Percentiles rank a stretch among this genome's conserved stretches.
These are phyloP conservation scores for Ceratitis capitata DNA, from an alignment of 1,140 invertebrate genomes.

Conservation along the genomic window DNA sequence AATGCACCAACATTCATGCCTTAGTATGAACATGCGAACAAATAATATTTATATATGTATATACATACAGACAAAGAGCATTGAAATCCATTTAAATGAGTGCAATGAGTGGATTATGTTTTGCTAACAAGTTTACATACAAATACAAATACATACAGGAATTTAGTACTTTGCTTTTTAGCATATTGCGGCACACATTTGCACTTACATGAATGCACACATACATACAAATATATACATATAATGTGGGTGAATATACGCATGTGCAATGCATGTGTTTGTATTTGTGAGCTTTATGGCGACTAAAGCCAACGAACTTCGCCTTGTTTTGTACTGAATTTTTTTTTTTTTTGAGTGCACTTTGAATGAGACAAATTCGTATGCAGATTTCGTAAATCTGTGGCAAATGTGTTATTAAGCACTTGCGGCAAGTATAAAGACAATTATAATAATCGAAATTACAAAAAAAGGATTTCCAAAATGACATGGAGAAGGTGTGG, in stretches of 20 bases:
- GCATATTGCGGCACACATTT: too few relatives aligned
- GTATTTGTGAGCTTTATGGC: not conserved
- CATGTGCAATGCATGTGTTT: not conserved
- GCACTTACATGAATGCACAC: not conserved
- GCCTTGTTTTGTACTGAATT: not conserved
- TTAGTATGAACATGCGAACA: not conserved
- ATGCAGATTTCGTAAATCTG: not conserved
- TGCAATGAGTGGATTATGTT: constrained; percentile 24
- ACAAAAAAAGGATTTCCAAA: too few relatives aligned
- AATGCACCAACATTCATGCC: not conserved
- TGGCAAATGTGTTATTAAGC: not conserved
- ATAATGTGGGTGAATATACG: too few relatives aligned
- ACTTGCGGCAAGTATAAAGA: not conserved
- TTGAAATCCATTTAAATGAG: not conserved
- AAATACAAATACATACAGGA: too few relatives aligned
- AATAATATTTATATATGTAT: not conserved
- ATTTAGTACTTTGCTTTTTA: too few relatives aligned
- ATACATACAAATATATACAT: not conserved
- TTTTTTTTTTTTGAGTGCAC: too few relatives aligned
- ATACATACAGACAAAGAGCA: not conserved
- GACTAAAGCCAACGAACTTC: constrained; percentile 17
- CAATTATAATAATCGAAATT: too few relatives aligned
- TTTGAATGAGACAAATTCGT: not conserved
- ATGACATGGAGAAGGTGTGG: too few relatives aligned
- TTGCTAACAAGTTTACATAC: constrained; percentile 3